These are phyloP conservation scores for Phalloptychus januarius DNA, from an alignment of 2,797 vertebrate species.

Conservation along the genomic window DNA sequence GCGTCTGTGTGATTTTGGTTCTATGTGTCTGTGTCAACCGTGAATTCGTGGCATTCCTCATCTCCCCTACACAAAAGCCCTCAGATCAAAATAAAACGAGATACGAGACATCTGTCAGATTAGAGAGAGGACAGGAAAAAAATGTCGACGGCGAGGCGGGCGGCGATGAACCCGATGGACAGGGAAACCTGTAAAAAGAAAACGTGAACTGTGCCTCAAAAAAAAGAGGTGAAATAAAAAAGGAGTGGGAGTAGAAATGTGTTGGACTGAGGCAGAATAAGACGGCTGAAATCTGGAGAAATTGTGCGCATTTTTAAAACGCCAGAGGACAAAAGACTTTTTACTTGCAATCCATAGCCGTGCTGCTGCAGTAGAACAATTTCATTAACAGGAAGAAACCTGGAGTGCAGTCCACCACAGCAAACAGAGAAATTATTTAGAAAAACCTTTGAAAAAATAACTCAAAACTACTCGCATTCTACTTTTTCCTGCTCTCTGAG, in stretches of 20 bases:
- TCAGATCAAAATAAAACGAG: slow-evolving; percentile 32
- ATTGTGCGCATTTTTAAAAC: background rate
- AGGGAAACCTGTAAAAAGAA: background rate
- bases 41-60: slow-evolving; percentile 39
- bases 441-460: too few species aligned
- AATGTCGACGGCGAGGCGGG: too few species aligned
- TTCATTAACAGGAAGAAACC: too few species aligned
- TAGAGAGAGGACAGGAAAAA: background rate
- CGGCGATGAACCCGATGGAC: background rate
- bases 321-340: too few species aligned
- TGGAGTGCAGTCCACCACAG: too few species aligned
- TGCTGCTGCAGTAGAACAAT: too few species aligned
- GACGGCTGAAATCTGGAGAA: background rate
- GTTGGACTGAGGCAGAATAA: background rate
- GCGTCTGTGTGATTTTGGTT: background rate
- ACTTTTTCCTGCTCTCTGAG: too few species aligned
- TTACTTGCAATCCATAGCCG: too few species aligned
- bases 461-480: too few species aligned
- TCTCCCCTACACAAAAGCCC: slow-evolving; percentile 41
- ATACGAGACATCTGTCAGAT: slow-evolving; percentile 45
- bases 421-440: too few species aligned
- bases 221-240: background rate
- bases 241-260: background rate
- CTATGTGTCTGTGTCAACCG: slow-evolving; percentile 27
- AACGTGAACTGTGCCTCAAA: background rate